These are phyloP conservation scores for Eristalis arbustorum DNA, from an alignment of 2,888 invertebrate species.

Conservation along the genomic window DNA sequence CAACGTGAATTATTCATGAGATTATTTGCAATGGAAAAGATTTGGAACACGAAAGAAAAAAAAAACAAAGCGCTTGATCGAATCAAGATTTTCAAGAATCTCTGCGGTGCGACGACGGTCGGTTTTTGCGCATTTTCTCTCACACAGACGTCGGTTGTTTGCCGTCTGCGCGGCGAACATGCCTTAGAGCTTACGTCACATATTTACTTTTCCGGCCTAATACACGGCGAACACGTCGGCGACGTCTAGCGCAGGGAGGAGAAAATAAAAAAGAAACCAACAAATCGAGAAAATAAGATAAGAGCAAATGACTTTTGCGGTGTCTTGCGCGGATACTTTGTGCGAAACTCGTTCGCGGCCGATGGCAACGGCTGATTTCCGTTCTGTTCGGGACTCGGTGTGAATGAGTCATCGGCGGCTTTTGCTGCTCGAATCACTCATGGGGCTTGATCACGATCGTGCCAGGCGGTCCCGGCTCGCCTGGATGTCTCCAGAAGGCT, in stretches of 20 bases:
- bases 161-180: constrained; percentile 19
- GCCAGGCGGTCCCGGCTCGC: not conserved
- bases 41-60: not conserved
- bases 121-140: constrained; percentile 13
- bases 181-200: constrained; percentile 17
- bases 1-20: constrained; percentile 36
- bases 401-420: not conserved
- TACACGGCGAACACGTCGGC: not conserved
- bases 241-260: not conserved
- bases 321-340: too few species aligned
- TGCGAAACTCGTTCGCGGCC: not conserved
- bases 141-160: not conserved
- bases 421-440: not conserved
- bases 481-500: not conserved
- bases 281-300: not conserved
- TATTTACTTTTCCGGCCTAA: constrained; percentile 5
- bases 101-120: not conserved
- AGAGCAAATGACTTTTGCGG: not conserved
- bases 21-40: not conserved
- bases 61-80: not conserved
- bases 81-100: constrained; percentile 13
- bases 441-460: not conserved
- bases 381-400: not conserved
- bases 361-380: too few species aligned
- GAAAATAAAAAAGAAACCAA: not conserved